Evolutionary conservation across 2,797 vertebrate species (phyloP), one percentile per base, ranked within the genome.

Genomic region (Oreortyx pictus): DNA sequence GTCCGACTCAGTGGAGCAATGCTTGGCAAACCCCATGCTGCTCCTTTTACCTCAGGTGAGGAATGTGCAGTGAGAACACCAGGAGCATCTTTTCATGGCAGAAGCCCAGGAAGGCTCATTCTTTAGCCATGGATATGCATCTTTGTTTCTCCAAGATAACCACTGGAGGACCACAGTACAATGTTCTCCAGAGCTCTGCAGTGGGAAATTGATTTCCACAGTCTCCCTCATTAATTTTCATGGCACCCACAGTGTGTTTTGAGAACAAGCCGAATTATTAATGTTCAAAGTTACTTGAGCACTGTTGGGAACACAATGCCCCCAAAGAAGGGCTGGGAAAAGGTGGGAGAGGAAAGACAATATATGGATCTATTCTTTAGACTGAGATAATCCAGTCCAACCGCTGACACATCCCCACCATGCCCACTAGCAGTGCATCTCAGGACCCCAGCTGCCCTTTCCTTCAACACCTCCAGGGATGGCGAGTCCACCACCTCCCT

Each of bases 211-310:
- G 93, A 97, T 97, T 97, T 96, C 61, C 37, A 95, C 44, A 52
- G 87, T 29, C 24, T 72, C 20, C 29, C 12, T 95, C 94, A 97
- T 98, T 97, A 96, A 97, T 97, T 97, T 97, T 96, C 89, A 95
- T 83, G 92, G 95, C 86, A 87, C 49, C 68, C 24, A 90, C 61
- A 88, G 39, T 66, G 83, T 89, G 46, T 59, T 88, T 97, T 94
- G 62, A 85, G 94, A 96, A 96, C 84, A 97, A 97, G 96, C 43
- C 82, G 92, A 95, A 89, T 93, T 95, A 96, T 97, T 97, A 95
- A 97, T 97, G 96, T 91, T 94, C 79, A 59, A 96, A 95, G 70
- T 81, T 80, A 82, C 46, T 75, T 35, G 4, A 86, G 81, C 27
- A 66, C 46, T 74, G 43, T 77, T 18, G 2, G 91, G 79, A 95